Conservation (phyloP, 2,113 vertebrate genomes). For the Chloebia gouldiae region DNA sequence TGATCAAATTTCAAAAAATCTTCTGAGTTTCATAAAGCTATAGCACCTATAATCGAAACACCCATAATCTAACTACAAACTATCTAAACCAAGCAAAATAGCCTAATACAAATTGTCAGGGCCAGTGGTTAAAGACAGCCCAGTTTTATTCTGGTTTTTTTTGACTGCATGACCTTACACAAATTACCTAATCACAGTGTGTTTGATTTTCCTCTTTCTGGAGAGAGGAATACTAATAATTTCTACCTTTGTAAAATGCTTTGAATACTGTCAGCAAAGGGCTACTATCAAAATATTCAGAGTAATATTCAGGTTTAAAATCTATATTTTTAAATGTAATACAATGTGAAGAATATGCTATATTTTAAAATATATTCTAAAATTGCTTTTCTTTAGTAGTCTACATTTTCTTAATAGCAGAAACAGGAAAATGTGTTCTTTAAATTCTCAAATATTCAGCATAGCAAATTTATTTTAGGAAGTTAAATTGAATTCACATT, state of each 20-base stretch:
- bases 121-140: not conserved
- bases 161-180: not conserved
- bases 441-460: constrained; percentile 16
- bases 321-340: not conserved
- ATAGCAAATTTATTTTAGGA: constrained; percentile 3
- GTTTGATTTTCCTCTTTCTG: not conserved
- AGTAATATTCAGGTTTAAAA: constrained; percentile 3
- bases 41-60: not conserved
- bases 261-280: constrained; percentile 10
- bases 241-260: constrained; percentile 3
- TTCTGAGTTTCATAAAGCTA: not conserved
- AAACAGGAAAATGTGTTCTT: constrained; percentile 3
- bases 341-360: not conserved
- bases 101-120: not conserved
- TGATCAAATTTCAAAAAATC: not conserved
- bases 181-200: not conserved
- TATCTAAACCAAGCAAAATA: not conserved
- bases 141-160: not conserved
- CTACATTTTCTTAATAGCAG: constrained; percentile 5
- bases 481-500: constrained; percentile 36
- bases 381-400: constrained; percentile 22
- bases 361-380: constrained; percentile 18
- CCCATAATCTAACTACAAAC: not conserved
- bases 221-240: not conserved
- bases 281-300: constrained; percentile 10